Evolutionary conservation across 2,888 invertebrate genomes (phyloP), one percentile per base, ranked within the genome.

Genomic region (Conistra vaccinii): DNA sequence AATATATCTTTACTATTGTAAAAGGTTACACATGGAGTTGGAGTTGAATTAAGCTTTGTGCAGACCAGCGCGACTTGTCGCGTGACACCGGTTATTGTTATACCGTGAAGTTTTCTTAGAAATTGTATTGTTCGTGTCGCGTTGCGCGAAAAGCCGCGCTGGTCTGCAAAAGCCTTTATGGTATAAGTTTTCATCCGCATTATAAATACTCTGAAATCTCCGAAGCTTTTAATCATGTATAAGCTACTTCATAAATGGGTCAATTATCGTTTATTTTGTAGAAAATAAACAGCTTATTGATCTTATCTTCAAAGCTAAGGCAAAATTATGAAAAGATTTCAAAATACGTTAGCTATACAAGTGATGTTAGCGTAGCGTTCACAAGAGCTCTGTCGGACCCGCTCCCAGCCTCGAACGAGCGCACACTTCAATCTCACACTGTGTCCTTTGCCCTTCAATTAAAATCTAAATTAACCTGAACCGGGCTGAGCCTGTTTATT

Each of bases 391-490:
- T 26, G 57, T 72, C 48, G 63, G 26, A 66, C 39, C 51, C 66
- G 63, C 73, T 65, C 53, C 23, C 45, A 45, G 55, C 39, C 57
- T 55, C 48, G 26, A 73, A 63, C 57, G 35, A 77, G 26, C 51
- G 55, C 72, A 62, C 65, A 66, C 75, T 82, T 79, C 80, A 71
- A 82, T 75, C 75, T 62, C n/a, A 45, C 57, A 55, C 48, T 29
- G 51, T 70, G 55, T 70, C 70, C 61, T 69, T 73, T 68, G 32
- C 78, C 80, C 76, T 80, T 83, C 79, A 81, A 87, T 86, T 81
- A 81, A 79, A 86, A 77, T 75, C 62, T 76, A 73, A 79, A 80
- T 78, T 78, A 67, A 73, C 20, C 66, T 76, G 62, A 80, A 75
- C 68, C 65, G 69, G 48, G 74, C 73, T 72, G 60, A 80, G 73